Percentiles rank a stretch among this genome's conserved stretches.
Conservation (phyloP, 2,888 invertebrate genomes). For the Lacanobia oleracea region DNA sequence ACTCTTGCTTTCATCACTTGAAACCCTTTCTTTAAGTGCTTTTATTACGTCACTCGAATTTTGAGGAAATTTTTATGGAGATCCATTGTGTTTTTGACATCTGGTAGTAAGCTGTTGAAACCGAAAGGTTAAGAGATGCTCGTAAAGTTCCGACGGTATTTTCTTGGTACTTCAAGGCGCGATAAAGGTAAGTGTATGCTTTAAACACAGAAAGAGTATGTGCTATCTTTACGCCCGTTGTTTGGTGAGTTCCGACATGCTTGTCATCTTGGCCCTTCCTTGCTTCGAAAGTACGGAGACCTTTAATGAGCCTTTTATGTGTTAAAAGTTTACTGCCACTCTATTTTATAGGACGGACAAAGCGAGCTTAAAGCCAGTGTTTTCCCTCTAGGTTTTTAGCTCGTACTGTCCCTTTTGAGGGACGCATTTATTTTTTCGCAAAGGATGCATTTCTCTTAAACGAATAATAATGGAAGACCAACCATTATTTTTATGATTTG, state of each 20-base stretch:
- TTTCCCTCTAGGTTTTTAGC: neutral
- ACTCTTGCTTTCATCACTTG: constrained; percentile 61
- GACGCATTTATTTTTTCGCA: no score
- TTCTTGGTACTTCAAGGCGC: constrained; percentile 37
- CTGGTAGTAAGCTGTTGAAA: constrained; percentile 45
- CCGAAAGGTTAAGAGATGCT: constrained; percentile 48
- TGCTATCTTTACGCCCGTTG: constrained; percentile 42
- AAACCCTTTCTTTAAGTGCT: constrained; percentile 61
- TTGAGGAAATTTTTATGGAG: constrained; percentile 54
- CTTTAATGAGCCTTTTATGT: neutral
- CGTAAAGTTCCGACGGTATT: constrained; percentile 36
- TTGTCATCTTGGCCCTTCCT: constrained; percentile 6
- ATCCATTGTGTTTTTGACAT: constrained; percentile 57
- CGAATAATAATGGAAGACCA: no score
- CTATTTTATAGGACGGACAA: neutral
- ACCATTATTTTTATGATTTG: no score
- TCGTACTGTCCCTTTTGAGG: neutral
- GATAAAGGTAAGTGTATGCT: constrained; percentile 51
- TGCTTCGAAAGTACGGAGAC: neutral
- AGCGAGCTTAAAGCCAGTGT: neutral
- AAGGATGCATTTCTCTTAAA: no score
- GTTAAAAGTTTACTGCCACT: neutral
- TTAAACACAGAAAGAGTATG: constrained; percentile 4
- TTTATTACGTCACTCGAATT: constrained; percentile 56
- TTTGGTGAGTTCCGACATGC: constrained; percentile 42